Evolutionary conservation across 2,888 invertebrate species (phyloP), one percentile per base, ranked within the genome.

Genomic region (Nemapogon koenigi): DNA sequence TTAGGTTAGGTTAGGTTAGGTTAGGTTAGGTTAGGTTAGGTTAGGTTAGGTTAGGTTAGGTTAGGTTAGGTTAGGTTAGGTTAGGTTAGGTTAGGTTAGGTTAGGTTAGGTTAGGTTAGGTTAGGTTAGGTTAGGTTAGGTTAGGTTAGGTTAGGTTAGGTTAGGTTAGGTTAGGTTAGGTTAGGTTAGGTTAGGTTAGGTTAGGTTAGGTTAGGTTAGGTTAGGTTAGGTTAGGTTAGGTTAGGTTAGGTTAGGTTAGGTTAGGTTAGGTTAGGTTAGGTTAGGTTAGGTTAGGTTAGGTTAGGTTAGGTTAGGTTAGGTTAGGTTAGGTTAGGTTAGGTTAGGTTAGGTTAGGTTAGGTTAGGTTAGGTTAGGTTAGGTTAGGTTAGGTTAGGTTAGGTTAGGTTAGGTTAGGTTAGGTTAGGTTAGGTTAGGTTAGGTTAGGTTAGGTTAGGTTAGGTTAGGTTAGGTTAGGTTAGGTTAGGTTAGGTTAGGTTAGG

Each of bases 341-440:
- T 28, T 28, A 28, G 28, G 28, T 28, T 28, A 28, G 28, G 28
- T 28, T 28, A 28, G 28, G 28, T 28, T 28, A 28, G 28, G 28
- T 28, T 28, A 28, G 28, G 28, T 28, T 28, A 28, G 28, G 28
- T 28, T 28, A 28, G 28, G 41, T 42, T 39, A 42, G 41, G 41
- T 42, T 42, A 42, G 39, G 41, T 41, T 41, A 41, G 41, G 41
- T 41, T 41, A 41, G 41, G 41, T 41, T 41, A 41, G 41, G 41
- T 41, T 41, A 41, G 41, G 41, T 41, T 41, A 39, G 39, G 41
- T 39, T 41, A 41, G 41, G 41, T 41, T 41, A 41, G 41, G 41
- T 41, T 41, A 41, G 41, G 41, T 41, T 41, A 41, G 41, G 28
- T 28, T 28, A 28, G 28, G 28, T 28, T 28, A 28, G 28, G 28